Conservation (phyloP, 2,888 invertebrate genomes). For the Notodonta dromedarius region DNA sequence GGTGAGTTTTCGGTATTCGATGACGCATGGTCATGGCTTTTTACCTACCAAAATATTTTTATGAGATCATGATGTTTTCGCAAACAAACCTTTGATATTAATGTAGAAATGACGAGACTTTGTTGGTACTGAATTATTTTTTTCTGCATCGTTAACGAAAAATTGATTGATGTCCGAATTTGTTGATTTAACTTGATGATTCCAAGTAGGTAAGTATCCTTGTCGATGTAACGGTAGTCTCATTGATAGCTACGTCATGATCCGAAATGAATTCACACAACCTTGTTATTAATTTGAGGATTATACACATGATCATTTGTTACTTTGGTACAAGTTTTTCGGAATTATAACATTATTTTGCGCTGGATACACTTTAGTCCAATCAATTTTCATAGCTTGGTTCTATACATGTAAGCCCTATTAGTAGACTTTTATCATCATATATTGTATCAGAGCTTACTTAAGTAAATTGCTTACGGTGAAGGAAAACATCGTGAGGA, state of each 20-base stretch:
- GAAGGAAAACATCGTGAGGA: too few relatives aligned
- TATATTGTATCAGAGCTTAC: too few relatives aligned
- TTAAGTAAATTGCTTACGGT: too few relatives aligned
- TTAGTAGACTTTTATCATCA: too few relatives aligned
- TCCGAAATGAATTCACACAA: slow-evolving; percentile 11
- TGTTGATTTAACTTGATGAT: slow-evolving; percentile 15
- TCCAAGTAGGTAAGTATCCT: slow-evolving; percentile 9
- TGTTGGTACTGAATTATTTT: slow-evolving; percentile 13
- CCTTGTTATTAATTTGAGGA: slow-evolving; percentile 11
- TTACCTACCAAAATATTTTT: neutral
- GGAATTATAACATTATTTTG: too few relatives aligned
- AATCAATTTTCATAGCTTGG: too few relatives aligned
- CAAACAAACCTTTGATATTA: slow-evolving; percentile 16
- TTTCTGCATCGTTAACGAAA: slow-evolving; percentile 15
- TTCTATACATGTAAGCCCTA: too few relatives aligned
- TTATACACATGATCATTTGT: slow-evolving; percentile 3
- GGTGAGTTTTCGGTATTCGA: neutral
- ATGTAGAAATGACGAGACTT: slow-evolving; percentile 17
- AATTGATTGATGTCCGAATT: slow-evolving; percentile 27
- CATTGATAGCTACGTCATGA: slow-evolving; percentile 17
- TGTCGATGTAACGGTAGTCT: slow-evolving; percentile 8
- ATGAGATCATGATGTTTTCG: neutral
- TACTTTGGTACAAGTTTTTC: neutral
- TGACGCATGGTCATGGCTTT: neutral
- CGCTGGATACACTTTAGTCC: too few relatives aligned